phyloP scores from a whole-genome alignment of 1,140 invertebrate species.

The Anastrepha ludens region DNA sequence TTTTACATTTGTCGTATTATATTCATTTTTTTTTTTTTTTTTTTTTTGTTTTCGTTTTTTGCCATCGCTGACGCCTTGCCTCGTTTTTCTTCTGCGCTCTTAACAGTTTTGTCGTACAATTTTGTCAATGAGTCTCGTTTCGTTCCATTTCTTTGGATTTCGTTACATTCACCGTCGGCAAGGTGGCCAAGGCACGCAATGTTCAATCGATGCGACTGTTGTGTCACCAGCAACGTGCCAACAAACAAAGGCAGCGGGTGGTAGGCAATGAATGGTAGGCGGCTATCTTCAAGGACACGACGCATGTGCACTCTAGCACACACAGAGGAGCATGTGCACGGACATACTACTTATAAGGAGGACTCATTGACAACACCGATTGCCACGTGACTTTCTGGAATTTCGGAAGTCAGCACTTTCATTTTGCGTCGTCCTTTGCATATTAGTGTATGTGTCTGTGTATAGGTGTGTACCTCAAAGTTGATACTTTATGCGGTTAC shows the following conservation, averaged over 20 bases:
- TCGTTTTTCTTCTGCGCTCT: neutral
- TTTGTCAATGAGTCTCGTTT: constrained; percentile 46
- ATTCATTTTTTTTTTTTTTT: neutral
- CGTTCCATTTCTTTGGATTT: constrained; percentile 13
- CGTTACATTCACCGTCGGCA: constrained; percentile 1
- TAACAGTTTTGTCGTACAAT: constrained; percentile 16
- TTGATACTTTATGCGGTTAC: constrained; percentile 39
- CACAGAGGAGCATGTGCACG: neutral
- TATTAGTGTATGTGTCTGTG: neutral
- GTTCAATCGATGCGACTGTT: neutral
- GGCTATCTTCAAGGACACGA: neutral
- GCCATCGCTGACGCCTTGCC: no score
- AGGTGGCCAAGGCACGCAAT: neutral
- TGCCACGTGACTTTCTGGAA: constrained; percentile 50
- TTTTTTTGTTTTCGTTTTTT: no score
- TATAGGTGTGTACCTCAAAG: neutral
- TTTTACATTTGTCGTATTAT: constrained; percentile 7
- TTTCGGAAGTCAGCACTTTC: constrained; percentile 16
- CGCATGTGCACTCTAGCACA: neutral
- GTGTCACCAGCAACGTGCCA: constrained; percentile 39
- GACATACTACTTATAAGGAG: neutral
- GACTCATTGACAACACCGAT: neutral
- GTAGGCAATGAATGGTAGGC: no score
- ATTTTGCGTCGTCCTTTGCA: no score
- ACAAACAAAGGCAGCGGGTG: constrained; percentile 23